Evolutionary conservation across 2,113 vertebrate genomes (phyloP).

Genomic region (Toxostoma redivivum): DNA sequence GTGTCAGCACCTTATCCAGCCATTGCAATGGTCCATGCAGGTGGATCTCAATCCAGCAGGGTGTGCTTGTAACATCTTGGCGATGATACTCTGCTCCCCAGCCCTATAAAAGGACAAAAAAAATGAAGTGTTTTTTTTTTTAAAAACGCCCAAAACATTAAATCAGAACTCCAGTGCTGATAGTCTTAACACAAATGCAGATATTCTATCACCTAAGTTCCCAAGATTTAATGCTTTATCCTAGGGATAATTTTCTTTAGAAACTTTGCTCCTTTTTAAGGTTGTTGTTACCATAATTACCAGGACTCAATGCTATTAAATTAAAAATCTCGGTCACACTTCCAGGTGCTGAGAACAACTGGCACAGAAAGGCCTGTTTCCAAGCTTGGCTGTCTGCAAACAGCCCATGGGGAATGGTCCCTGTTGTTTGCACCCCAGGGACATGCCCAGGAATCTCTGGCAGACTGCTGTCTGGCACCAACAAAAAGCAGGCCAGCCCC

Average conservation of each 20-base stretch:
- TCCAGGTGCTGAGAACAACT: background rate
- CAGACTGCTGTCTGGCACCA: background rate
- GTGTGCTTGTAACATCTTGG: constrained; percentile 97
- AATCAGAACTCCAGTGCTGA: background rate
- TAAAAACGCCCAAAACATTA: background rate
- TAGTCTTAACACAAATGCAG: background rate
- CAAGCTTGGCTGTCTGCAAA: background rate
- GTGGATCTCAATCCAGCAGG: constrained; percentile 98
- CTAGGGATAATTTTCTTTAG: background rate
- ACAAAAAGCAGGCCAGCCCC: background rate
- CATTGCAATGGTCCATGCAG: constrained; percentile 96
- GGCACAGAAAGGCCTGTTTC: background rate
- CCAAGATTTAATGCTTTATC: background rate
- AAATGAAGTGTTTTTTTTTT: background rate
- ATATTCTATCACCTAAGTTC: background rate
- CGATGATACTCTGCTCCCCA: constrained; percentile 98
- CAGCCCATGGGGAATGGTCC: background rate
- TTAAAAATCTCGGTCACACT: background rate
- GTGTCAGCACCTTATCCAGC: constrained; percentile 97
- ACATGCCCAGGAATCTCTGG: background rate
- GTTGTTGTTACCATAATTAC: background rate
- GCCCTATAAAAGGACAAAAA: constrained; percentile 77
- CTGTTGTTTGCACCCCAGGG: background rate
- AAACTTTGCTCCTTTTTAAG: background rate
- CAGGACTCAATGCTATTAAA: background rate